Conservation (phyloP, 2,888 invertebrate genomes). For the Acleris holmiana region DNA sequence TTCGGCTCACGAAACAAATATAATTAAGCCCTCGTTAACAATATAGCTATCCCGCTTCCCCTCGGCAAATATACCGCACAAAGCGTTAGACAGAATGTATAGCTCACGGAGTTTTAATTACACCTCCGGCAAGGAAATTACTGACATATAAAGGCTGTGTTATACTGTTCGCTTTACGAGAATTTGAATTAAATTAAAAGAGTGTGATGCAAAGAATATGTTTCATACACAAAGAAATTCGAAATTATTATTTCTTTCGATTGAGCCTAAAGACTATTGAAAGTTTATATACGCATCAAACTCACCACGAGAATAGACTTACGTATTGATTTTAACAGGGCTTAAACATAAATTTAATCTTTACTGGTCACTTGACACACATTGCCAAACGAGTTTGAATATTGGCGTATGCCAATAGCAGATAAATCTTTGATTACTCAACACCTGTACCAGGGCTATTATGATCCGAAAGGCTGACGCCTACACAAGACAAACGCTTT, state of each 20-base stretch:
- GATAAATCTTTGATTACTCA: slow-evolving; percentile 27
- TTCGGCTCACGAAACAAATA: slow-evolving; percentile 62
- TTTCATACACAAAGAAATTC: no score
- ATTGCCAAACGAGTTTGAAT: slow-evolving; percentile 12
- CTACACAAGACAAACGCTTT: slow-evolving; percentile 28
- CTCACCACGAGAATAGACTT: no score
- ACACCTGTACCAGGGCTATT: slow-evolving; percentile 29
- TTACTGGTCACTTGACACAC: slow-evolving; percentile 7
- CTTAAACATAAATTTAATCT: background rate
- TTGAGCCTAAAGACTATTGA: no score
- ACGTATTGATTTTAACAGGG: background rate
- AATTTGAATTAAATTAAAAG: no score
- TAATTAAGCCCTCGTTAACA: slow-evolving; percentile 69
- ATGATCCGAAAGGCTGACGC: slow-evolving; percentile 20
- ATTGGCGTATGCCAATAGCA: slow-evolving; percentile 11
- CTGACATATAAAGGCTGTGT: slow-evolving; percentile 47
- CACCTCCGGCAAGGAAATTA: slow-evolving; percentile 61
- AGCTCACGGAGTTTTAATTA: slow-evolving; percentile 72
- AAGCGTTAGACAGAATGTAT: slow-evolving; percentile 54
- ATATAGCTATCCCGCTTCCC: slow-evolving; percentile 42
- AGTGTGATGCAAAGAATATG: no score
- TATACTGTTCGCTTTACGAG: slow-evolving; percentile 39
- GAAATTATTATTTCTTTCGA: no score
- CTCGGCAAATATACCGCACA: slow-evolving; percentile 45
- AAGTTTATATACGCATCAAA: no score